Conservation (phyloP, 2,113 vertebrate species). For the western clawed frog (Xenopus tropicalis) region DNA sequence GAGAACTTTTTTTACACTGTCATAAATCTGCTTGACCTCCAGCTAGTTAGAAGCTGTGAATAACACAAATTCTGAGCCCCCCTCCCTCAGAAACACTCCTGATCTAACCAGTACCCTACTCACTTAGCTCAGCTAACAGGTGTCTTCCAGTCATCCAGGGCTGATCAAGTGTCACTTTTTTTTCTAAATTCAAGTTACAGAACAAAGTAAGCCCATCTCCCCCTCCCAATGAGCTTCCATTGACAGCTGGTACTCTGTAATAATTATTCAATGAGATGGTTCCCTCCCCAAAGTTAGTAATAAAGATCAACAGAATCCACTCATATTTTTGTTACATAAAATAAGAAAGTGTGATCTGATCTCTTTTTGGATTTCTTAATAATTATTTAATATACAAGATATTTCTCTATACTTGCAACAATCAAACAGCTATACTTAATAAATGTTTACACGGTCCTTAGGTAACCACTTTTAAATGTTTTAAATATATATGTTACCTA, state of each 20-base stretch:
- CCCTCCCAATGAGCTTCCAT: slow-evolving; percentile 12
- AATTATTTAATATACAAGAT: too few species aligned
- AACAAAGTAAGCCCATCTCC: slow-evolving; percentile 34
- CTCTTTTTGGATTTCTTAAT: too few species aligned
- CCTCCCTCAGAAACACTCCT: not conserved
- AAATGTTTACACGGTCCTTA: too few species aligned
- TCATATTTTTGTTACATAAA: not conserved
- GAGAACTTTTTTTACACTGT: not conserved
- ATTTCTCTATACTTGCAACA: too few species aligned
- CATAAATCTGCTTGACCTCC: slow-evolving; percentile 21
- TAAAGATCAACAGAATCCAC: not conserved
- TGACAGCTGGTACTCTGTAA: slow-evolving; percentile 39
- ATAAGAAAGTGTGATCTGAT: not conserved
- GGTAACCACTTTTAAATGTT: too few species aligned
- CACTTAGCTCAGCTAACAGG: slow-evolving; percentile 41
- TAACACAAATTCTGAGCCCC: not conserved
- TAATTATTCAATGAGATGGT: slow-evolving; percentile 30
- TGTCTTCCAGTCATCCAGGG: slow-evolving; percentile 24
- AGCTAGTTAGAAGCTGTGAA: slow-evolving; percentile 13
- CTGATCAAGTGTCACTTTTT: slow-evolving; percentile 42
- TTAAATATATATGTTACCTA: too few species aligned
- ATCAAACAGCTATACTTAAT: too few species aligned
- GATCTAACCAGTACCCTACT: slow-evolving; percentile 30
- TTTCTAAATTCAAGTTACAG: slow-evolving; percentile 27
- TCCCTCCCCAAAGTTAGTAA: not conserved